These are phyloP conservation scores for Phortica magna DNA, from an alignment of 2,888 invertebrate species.

Conservation along the genomic window DNA sequence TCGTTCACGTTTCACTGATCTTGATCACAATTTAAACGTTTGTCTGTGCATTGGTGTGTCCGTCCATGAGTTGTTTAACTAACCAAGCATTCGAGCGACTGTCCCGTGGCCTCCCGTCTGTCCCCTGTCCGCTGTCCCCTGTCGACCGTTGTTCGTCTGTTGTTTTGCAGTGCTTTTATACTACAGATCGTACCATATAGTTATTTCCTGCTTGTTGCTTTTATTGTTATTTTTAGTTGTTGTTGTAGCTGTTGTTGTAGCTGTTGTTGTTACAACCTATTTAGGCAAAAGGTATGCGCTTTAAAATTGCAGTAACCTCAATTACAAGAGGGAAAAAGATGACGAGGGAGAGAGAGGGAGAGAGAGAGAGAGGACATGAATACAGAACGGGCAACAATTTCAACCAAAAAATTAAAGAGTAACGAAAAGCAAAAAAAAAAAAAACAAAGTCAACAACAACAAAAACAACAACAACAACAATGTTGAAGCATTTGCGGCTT, in stretches of 20 bases:
- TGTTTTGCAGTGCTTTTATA: neutral
- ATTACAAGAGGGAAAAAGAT: constrained; percentile 61
- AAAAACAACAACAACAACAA: constrained; percentile 1
- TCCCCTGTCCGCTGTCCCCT: constrained; percentile 5
- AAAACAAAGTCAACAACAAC: neutral
- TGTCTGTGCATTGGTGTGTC: constrained; percentile 58
- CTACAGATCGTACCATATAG: constrained; percentile 38
- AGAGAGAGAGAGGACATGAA: constrained; percentile 1
- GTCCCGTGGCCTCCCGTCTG: neutral
- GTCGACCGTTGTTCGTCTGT: neutral
- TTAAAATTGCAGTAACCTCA: constrained; percentile 70
- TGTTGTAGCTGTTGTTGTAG: constrained; percentile 42
- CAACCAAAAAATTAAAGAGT: constrained; percentile 10
- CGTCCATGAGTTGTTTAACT: constrained; percentile 51
- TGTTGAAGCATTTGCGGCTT: constrained; percentile 31
- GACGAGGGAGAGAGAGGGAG: neutral
- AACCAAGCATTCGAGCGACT: constrained; percentile 13
- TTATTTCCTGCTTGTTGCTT: constrained; percentile 35
- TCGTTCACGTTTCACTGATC: constrained; percentile 54
- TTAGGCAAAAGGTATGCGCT: constrained; percentile 54
- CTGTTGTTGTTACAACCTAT: constrained; percentile 54
- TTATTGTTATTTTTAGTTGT: constrained; percentile 28
- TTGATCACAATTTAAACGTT: constrained; percentile 71
- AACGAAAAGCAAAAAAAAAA: constrained; percentile 7
- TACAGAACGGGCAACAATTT: constrained; percentile 4